phyloP scores from a whole-genome alignment of 2,797 vertebrate genomes.

The Myoxocephalus aenaeus region DNA sequence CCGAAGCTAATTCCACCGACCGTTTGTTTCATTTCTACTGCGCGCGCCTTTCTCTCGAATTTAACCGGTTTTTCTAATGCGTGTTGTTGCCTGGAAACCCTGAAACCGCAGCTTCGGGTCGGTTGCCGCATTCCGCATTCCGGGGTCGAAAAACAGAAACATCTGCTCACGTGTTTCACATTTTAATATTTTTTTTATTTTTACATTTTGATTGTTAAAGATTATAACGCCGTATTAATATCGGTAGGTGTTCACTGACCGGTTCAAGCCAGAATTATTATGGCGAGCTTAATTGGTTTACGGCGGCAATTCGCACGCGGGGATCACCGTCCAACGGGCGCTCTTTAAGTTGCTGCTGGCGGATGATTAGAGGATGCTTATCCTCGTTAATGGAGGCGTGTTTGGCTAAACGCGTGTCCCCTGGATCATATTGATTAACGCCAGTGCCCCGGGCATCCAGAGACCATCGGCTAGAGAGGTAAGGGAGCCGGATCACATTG shows the following conservation, averaged over 20 bases:
- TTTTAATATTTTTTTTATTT: neutral
- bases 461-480: neutral
- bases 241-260: slow-evolving; percentile 50
- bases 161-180: neutral
- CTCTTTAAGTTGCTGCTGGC: neutral
- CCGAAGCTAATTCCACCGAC: no score
- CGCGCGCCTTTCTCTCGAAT: slow-evolving; percentile 21
- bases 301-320: slow-evolving; percentile 12
- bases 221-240: neutral
- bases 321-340: slow-evolving; percentile 1
- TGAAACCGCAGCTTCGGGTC: slow-evolving; percentile 12
- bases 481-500: neutral
- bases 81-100: neutral
- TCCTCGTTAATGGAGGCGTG: slow-evolving; percentile 5
- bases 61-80: slow-evolving; percentile 15
- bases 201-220: neutral
- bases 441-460: no score
- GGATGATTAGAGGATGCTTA: slow-evolving; percentile 18
- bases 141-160: no score
- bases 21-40: no score
- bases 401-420: neutral
- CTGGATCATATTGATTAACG: slow-evolving; percentile 4
- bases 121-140: slow-evolving; percentile 35
- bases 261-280: slow-evolving; percentile 75
- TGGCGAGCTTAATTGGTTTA: slow-evolving; percentile 78